Evolutionary conservation across 2,113 vertebrate species (phyloP), one percentile per base, ranked within the genome.

Genomic region (Strigops habroptila): DNA sequence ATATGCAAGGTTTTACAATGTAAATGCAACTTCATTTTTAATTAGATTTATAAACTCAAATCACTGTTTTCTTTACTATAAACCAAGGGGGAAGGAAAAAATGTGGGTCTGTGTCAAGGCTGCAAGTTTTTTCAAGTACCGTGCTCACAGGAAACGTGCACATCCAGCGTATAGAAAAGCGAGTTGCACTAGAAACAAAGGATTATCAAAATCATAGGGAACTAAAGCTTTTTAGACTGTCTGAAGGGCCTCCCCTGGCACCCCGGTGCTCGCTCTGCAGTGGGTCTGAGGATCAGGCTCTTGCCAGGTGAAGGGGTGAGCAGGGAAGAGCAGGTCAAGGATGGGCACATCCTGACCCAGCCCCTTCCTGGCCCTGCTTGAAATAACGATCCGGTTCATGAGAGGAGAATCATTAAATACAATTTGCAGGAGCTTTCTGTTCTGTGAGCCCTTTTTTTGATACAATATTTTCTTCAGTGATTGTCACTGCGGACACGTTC

Each of bases 371-470:
- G 65, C 94, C 82, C 97, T 95, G 97, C 96, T 98, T 96, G 97
- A 98, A 98, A 98, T 98, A 98, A 98, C 98, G 98, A 98, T 97
- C 97, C 60, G 35, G 91, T 97, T 97, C 98, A 97, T 98, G 97
- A 98, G 99, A 99, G 98, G 97, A 98, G 98, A 99, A 98, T 99
- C 99, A 99, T 99, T 99, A 99, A 99, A 99, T 99, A 99, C 99
- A 99, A 99, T 99, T 98, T 99, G 98, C 98, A 98, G 97, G 98
- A 98, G 98, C 98, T 99, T 99, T 98, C 97, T 98, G 98, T 98
- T 98, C 98, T 80, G 97, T 44, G 97, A 98, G 98, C 97, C 96
- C 97, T 97, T 98, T 96, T 95, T 94, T 98, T 98, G 98, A 99
- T 98, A 98, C 98, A 98, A 97, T 98, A 98, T 98, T 99, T 99